Evolutionary conservation across 2,113 vertebrate genomes (phyloP).

Genomic region (Garra rufa): DNA sequence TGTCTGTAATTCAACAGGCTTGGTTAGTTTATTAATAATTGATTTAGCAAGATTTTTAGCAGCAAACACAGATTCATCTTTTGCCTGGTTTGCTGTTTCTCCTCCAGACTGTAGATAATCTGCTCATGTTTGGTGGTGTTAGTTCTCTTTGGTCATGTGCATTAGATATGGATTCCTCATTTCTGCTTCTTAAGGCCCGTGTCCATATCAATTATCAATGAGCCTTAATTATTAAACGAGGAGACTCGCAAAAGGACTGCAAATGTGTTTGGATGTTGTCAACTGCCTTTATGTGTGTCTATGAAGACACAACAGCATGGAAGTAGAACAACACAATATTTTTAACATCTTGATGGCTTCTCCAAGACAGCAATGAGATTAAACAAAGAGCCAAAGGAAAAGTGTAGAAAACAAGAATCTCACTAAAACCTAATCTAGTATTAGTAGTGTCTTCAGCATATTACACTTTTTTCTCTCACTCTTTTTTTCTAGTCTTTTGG

Average conservation of each 20-base stretch:
- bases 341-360: not conserved
- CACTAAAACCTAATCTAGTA: no score
- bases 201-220: slow-evolving; percentile 73
- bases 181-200: slow-evolving; percentile 72
- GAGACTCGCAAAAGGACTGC: slow-evolving; percentile 51
- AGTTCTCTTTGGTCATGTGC: slow-evolving; percentile 61
- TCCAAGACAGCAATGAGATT: not conserved
- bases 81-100: slow-evolving; percentile 36
- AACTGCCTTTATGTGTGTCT: slow-evolving; percentile 55
- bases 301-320: not conserved
- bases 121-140: slow-evolving; percentile 55
- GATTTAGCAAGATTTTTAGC: slow-evolving; percentile 49
- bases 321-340: not conserved
- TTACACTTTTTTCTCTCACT: slow-evolving; percentile 10
- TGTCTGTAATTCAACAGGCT: slow-evolving; percentile 38
- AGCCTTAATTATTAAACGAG: slow-evolving; percentile 74
- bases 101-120: slow-evolving; percentile 44
- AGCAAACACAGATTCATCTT: slow-evolving; percentile 14
- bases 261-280: slow-evolving; percentile 70
- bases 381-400: not conserved
- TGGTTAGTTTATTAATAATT: slow-evolving; percentile 36
- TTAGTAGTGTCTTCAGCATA: not conserved
- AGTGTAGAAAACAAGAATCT: not conserved
- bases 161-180: slow-evolving; percentile 68
- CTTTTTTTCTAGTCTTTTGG: slow-evolving; percentile 1